phyloP scores from a whole-genome alignment of 2,797 vertebrate species.

The Ibycter americanus region DNA sequence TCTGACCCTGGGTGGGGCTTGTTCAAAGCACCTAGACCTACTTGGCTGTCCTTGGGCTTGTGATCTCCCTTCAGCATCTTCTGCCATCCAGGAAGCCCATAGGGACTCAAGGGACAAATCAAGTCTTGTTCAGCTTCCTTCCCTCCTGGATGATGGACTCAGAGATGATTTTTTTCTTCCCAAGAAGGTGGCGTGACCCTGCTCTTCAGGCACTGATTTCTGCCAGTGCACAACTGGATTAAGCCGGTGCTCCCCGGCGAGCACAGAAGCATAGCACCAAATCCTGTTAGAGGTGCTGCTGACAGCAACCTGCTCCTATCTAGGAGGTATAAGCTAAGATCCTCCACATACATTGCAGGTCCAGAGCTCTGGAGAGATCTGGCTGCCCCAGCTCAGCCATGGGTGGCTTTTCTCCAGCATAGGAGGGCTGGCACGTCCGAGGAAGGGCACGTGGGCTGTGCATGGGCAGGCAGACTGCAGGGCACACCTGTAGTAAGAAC shows the following conservation, averaged over 20 bases:
- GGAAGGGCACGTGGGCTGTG: neutral
- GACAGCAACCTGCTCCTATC: neutral
- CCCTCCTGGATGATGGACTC: neutral
- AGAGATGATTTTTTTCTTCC: neutral
- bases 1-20: neutral
- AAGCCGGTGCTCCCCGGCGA: neutral
- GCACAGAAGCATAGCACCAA: neutral
- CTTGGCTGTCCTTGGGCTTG: neutral
- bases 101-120: neutral
- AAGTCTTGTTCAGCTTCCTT: neutral
- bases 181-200: neutral
- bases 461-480: neutral
- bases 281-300: neutral
- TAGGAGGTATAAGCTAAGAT: neutral
- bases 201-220: neutral
- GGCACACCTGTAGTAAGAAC: neutral
- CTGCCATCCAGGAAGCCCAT: neutral
- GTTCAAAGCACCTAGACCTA: neutral
- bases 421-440: neutral
- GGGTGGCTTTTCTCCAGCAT: neutral
- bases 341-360: accelerated
- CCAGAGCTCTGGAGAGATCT: neutral
- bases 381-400: accelerated
- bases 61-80: neutral
- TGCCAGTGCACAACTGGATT: accelerated